Base-by-base conservation (phyloP, 2,888 invertebrate genomes). In the Sipha maydis region DNA sequence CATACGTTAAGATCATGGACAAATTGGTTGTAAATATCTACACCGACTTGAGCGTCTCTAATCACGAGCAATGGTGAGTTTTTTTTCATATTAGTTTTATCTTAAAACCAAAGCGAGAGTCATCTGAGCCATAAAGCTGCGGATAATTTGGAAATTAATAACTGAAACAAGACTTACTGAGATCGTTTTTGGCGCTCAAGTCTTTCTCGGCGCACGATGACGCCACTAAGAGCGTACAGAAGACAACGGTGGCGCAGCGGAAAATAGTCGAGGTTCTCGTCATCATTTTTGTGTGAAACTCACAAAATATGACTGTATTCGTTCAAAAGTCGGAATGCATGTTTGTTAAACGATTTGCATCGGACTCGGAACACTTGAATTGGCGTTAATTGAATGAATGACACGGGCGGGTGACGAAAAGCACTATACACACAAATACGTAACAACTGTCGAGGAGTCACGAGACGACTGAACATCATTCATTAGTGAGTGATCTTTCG, bases 131-230 rank as follows among this genome's bases (percentile, higher is more conserved):
- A 48, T 48, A 48, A 48, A 14, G 48, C 1, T 14, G 48, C 28
- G 31, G 28, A 28, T 17, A 17, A 71, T 25, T 21, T 4, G 61
- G 4, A 1, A 21, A 61, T 61, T 19, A 61, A 21, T 19, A 21
- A 61, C 25, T 7, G 61, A 25, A 61, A 61, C 61, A 61, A 48
- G 34, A 80, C 86, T 86, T 34, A 86, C 86, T 86, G 14, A 73
- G 79, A 41, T 38, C 73, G 31, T 61, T 38, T 73, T 38, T 69
- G 34, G 34, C 25, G 34, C 54, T n/a, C 7, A 5, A 34, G 48
- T 77, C 48, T 8, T 69, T 78, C 17, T 85, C 69, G 56, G 71
- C 25, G 28, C 21, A 19, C 14, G 34, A 78, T 54, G 71, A 71
- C 17, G 71, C 7, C 7, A 78, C 69, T 1, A 38, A 38, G 9